These are phyloP conservation scores for Falco berigora DNA, from an alignment of 2,797 vertebrate genomes.

Conservation along the genomic window DNA sequence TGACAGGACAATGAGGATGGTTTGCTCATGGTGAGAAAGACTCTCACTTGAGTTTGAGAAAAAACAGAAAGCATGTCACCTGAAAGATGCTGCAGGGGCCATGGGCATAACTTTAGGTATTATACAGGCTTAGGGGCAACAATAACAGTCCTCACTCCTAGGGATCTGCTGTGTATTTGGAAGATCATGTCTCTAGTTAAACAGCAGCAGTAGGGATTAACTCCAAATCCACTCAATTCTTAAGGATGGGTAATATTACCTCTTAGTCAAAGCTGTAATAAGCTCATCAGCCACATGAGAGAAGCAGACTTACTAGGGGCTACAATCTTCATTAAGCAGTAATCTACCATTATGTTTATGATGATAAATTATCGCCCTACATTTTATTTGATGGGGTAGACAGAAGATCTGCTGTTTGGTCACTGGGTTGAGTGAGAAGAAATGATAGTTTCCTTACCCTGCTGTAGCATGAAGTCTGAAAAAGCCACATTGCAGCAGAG, in stretches of 20 bases:
- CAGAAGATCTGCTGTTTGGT: not conserved
- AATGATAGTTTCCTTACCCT: not conserved
- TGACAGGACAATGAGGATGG: not conserved
- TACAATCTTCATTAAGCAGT: not conserved
- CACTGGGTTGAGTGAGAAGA: not conserved
- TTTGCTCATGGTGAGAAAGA: not conserved
- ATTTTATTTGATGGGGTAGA: not conserved
- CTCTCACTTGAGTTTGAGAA: not conserved
- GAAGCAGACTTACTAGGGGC: not conserved
- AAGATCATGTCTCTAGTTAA: slow-evolving; percentile 2
- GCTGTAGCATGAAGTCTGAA: not conserved
- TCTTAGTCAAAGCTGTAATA: slow-evolving; percentile 45
- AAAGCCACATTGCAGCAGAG: not conserved
- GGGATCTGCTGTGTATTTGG: not conserved
- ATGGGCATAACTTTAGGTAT: not conserved
- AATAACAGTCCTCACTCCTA: not conserved
- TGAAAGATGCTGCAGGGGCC: not conserved
- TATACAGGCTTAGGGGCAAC: not conserved
- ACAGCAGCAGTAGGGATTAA: slow-evolving; percentile 7
- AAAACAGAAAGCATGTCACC: not conserved
- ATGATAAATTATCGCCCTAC: not conserved
- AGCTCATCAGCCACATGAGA: slow-evolving; percentile 26
- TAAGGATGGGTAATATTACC: slow-evolving; percentile 32
- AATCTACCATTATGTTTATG: not conserved
- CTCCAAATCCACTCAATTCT: slow-evolving; percentile 28